A percentile compares a stretch with the other conserved stretches of the same genome.
Evolutionary conservation across 2,113 vertebrate genomes (phyloP).

Genomic region (Mustela nigripes): DNA sequence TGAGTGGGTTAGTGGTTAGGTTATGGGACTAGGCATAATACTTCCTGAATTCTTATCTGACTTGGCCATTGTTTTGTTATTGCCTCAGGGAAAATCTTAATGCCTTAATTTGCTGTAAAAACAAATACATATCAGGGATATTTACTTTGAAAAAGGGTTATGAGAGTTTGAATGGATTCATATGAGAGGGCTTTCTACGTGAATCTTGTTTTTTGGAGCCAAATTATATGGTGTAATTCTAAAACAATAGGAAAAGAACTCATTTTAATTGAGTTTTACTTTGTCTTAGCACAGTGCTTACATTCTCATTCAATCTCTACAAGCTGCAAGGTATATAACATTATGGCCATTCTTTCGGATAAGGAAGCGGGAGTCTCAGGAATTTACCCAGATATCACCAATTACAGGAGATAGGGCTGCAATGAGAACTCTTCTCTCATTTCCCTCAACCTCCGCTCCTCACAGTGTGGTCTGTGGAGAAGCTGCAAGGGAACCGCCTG

Average conservation of each 20-base stretch:
- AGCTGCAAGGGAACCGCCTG: not conserved
- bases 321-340: not conserved
- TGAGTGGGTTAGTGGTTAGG: constrained; percentile 66
- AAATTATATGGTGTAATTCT: constrained; percentile 46
- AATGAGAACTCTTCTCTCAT: not conserved
- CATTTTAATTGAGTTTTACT: constrained; percentile 40
- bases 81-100: constrained; percentile 74
- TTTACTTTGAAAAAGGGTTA: constrained; percentile 72
- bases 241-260: constrained; percentile 31
- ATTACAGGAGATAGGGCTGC: not conserved
- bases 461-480: not conserved
- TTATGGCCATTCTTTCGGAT: not conserved
- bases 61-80: constrained; percentile 72
- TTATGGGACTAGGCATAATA: constrained; percentile 51
- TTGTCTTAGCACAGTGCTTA: not conserved
- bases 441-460: not conserved
- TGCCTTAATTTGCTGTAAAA: constrained; percentile 75
- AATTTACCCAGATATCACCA: not conserved
- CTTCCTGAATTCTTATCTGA: constrained; percentile 79
- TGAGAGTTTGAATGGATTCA: constrained; percentile 47
- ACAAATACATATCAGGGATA: constrained; percentile 64
- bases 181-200: constrained; percentile 44
- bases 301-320: not conserved
- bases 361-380: not conserved
- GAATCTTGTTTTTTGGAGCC: constrained; percentile 61